A percentile compares a stretch with the other conserved stretches of the same genome.
These are phyloP conservation scores for Bursaphelenchus okinawaensis DNA, from an alignment of 2,888 invertebrate genomes.

Conservation along the genomic window DNA sequence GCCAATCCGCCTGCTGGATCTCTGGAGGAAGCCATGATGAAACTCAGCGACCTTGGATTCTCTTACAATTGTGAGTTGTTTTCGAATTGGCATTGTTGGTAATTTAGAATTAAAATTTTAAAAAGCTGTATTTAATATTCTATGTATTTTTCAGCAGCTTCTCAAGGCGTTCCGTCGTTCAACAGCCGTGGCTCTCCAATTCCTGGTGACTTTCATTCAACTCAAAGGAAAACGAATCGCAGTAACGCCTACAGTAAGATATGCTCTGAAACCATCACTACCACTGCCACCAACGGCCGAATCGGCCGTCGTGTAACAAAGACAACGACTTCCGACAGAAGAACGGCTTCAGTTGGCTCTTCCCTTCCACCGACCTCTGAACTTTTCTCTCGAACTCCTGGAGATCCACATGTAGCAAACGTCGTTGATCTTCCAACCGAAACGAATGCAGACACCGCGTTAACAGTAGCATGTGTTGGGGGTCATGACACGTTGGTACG, in stretches of 20 bases:
- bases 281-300: neutral
- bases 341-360: neutral
- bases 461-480: constrained; percentile 76
- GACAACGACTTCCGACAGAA: neutral
- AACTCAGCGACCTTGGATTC: constrained; percentile 10
- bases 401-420: neutral
- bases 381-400: neutral
- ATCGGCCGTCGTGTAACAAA: neutral
- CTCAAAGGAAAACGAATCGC: no score
- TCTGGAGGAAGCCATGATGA: constrained; percentile 13
- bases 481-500: constrained; percentile 93
- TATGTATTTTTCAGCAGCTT: neutral
- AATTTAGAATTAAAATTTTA: no score
- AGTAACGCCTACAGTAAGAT: neutral
- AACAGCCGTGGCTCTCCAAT: neutral
- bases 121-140: neutral
- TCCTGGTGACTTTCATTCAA: no score
- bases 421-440: constrained; percentile 94
- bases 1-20: neutral
- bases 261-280: neutral
- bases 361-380: neutral
- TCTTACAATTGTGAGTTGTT: neutral
- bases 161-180: neutral
- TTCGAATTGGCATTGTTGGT: no score
- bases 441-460: constrained; percentile 94